These are phyloP conservation scores for Rhagologus leucostigma DNA, from an alignment of 2,113 vertebrate species.

Conservation along the genomic window DNA sequence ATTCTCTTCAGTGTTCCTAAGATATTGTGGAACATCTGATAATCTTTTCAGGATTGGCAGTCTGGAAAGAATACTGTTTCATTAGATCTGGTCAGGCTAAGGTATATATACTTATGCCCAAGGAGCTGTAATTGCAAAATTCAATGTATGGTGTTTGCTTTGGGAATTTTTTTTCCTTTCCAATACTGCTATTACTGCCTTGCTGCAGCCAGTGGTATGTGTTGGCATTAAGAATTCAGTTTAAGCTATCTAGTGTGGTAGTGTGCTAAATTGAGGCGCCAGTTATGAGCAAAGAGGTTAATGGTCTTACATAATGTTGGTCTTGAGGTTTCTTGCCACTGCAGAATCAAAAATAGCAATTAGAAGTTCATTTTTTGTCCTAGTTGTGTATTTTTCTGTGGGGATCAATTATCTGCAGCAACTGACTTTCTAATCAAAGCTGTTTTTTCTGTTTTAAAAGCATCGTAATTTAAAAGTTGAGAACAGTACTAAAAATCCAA, in stretches of 20 bases:
- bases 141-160: neutral
- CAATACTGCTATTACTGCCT: neutral
- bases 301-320: neutral
- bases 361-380: constrained; percentile 5
- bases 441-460: neutral
- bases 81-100: neutral
- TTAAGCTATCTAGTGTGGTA: neutral
- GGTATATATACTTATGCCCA: neutral
- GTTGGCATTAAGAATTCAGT: constrained; percentile 2
- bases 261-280: constrained; percentile 25
- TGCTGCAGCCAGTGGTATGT: neutral
- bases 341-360: constrained; percentile 32
- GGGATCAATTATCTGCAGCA: constrained; percentile 3
- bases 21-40: neutral
- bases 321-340: constrained; percentile 18
- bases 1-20: neutral
- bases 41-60: neutral
- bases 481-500: neutral
- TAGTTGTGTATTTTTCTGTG: neutral
- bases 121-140: neutral
- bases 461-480: constrained; percentile 5
- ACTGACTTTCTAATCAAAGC: neutral
- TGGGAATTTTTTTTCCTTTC: neutral
- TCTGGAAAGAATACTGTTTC: neutral
- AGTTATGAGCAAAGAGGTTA: constrained; percentile 15